phyloP scores from a whole-genome alignment of 2,888 invertebrate genomes.

The Lordiphosa fenestrarum region DNA sequence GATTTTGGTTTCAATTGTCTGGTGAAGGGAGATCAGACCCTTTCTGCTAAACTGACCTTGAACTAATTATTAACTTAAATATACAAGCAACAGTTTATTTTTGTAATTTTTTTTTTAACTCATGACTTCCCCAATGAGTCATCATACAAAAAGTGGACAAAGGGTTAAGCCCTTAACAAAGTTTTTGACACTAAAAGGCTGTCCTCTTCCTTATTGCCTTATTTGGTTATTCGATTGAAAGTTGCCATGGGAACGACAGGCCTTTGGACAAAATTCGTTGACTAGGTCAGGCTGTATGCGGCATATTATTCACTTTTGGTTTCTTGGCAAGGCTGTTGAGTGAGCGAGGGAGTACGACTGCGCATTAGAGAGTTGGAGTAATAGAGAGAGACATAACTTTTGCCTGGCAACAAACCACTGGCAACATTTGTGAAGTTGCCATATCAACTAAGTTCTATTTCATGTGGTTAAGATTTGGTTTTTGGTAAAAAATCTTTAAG shows the following conservation, averaged over 20 bases:
- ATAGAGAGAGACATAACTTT: background rate
- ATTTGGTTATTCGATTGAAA: constrained; percentile 49
- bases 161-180: constrained; percentile 5
- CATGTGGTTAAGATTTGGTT: too few relatives aligned
- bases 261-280: constrained; percentile 45
- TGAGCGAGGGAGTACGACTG: constrained; percentile 34
- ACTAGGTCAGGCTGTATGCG: constrained; percentile 67
- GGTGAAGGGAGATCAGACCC: constrained; percentile 6
- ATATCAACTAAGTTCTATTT: too few relatives aligned
- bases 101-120: background rate
- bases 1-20: constrained; percentile 31
- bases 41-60: constrained; percentile 5
- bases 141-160: constrained; percentile 2
- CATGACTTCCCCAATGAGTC: background rate
- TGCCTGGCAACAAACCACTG: too few relatives aligned
- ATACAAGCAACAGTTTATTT: background rate
- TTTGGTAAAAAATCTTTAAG: too few relatives aligned
- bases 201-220: constrained; percentile 29
- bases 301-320: constrained; percentile 33
- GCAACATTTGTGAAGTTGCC: constrained; percentile 20
- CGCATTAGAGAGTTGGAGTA: constrained; percentile 29
- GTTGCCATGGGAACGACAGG: constrained; percentile 22
- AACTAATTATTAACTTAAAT: constrained; percentile 2
- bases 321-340: constrained; percentile 7
- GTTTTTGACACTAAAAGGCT: constrained; percentile 19